Evolutionary conservation across 2,113 vertebrate species (phyloP), one percentile per base, ranked within the genome.

Genomic region (Nannospalax galili): DNA sequence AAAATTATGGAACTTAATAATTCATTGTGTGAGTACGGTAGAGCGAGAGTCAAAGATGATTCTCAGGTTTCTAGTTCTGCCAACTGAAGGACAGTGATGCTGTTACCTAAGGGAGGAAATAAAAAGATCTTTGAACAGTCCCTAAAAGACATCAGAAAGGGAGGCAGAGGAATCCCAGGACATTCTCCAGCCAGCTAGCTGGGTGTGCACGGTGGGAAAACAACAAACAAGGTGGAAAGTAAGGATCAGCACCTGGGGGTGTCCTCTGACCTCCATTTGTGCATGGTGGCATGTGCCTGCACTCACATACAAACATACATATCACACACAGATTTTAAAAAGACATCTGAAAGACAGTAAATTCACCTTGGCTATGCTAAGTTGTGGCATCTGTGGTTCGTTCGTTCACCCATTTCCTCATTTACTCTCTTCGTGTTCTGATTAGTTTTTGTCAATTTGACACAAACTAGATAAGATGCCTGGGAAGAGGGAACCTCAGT

Each of bases 51-150:
- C 67, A 87, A 32, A 24, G 12, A 67, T 74, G 64, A 67, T 26
- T 74, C 52, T 92, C 64, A 48, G 45, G 86, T 91, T 95, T 96
- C 70, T 91, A 88, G 28, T n/a, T 89, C 79, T 88, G 48, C 78
- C 70, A 92, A 91, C 24, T 37, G 40, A 42, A 32, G 20, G 52
- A 52, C 40, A 67, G 22, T 82, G 58, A 60, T 70, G n/a, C 6
- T 81, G 10, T 62, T 75, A 86, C 16, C 19, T 65, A 45, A 48
- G 4, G 19, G 32, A 88, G 56, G 56, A 30, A 69, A 1, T 10
- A 30, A 67, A 87, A 88, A 56, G 8, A 4, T 28, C 84, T 87
- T n/a, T n/a, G n/a, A n/a, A n/a, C n/a, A n/a, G n/a, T n/a, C n/a
- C n/a, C n/a, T n/a, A n/a, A n/a, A n/a, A n/a, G 60, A 52, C 6